Evolutionary conservation across 2,113 vertebrate species (phyloP), one percentile per base, ranked within the genome.

Genomic region (Indicator indicator): DNA sequence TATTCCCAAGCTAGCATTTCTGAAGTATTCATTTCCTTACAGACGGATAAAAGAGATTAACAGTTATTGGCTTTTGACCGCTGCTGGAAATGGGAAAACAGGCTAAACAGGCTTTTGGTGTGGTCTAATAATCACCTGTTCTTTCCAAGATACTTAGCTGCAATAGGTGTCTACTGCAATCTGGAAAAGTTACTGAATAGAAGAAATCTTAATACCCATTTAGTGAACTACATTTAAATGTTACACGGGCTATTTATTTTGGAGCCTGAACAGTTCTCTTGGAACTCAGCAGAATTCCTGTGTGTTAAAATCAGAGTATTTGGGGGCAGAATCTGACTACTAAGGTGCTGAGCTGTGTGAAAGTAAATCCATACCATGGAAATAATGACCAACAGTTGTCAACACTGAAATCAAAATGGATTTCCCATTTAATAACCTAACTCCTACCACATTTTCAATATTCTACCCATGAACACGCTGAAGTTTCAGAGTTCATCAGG

Each of bases 321-420:
- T 42, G 26, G 62, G 44, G 73, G 24, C 55, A 63, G 58, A 94
- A 89, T 7, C 8, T 62, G 52, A 59, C 11, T n/a, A 62, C 54
- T 50, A 24, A 50, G 81, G 71, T 81, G 30, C 50, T 86, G 79
- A 89, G 40, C 86, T 36, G 42, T 30, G 69, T 18, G 13, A 58
- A 91, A 92, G 14, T 52, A 83, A 85, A 93, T 77, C 59, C 62
- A 93, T 38, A 78, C 6, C 42, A 38, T 63, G 17, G 42, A 96
- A 85, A 64, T 85, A 63, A 18, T 70, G 86, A 52, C 8, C 33
- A 56, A 46, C 60, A 73, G 55, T 11, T 65, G 24, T 64, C 55
- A 69, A 69, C 68, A 93, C 59, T 94, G 92, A 95, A 96, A 95
- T 95, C 33, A 94, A 97, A 91, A 91, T 50, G 81, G 50, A 52